Conservation (phyloP, 35 echinoderm and acorn worm species). For the Lytechinus variegatus region DNA sequence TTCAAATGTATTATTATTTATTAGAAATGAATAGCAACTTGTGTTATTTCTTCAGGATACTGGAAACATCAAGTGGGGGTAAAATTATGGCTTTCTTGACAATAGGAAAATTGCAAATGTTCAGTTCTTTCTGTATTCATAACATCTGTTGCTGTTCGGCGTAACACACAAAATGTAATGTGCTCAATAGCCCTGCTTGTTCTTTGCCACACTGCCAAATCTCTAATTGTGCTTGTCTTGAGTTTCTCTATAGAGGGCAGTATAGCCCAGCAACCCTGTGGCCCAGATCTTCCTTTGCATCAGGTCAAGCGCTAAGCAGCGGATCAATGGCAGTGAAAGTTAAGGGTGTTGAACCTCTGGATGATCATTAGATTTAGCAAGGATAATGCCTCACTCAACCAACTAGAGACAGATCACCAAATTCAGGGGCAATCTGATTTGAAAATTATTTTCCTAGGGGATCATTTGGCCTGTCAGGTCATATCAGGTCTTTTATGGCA, state of each 20-base stretch:
- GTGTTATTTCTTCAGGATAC: too few relatives aligned
- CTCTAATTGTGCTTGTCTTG: not conserved
- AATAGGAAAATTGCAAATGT: too few relatives aligned
- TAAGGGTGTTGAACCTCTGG: slow-evolving; percentile 5
- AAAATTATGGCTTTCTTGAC: not conserved
- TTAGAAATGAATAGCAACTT: too few relatives aligned
- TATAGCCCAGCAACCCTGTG: not conserved
- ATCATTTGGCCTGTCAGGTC: slow-evolving; percentile 46
- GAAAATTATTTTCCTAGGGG: slow-evolving; percentile 49
- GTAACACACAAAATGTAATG: not conserved
- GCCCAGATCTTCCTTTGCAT: not conserved
- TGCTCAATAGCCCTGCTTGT: not conserved
- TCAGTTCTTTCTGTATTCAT: too few relatives aligned
- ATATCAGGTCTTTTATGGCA: slow-evolving; percentile 31
- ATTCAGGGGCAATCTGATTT: slow-evolving; percentile 44
- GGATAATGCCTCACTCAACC: slow-evolving; percentile 21
- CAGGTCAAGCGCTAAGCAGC: not conserved
- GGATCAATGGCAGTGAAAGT: not conserved
- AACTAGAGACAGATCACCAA: slow-evolving; percentile 16
- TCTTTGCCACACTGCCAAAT: not conserved
- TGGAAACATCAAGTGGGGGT: not conserved
- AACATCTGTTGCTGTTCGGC: too few relatives aligned
- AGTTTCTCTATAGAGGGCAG: not conserved
- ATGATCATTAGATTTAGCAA: slow-evolving; percentile 22
- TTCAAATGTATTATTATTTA: too few relatives aligned